Evolutionary conservation across 2,113 vertebrate species (phyloP).

Genomic region (Anolis carolinensis): DNA sequence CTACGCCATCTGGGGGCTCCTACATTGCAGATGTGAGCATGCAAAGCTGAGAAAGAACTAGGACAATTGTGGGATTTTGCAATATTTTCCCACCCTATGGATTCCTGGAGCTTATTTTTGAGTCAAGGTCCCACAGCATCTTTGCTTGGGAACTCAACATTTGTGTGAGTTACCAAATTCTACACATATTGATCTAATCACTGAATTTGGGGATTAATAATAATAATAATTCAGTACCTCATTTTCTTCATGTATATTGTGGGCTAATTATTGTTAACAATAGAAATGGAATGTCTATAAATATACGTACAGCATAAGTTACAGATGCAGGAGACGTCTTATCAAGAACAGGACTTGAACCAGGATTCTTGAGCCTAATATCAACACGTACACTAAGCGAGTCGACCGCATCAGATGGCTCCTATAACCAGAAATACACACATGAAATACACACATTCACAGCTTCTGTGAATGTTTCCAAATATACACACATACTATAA

Average conservation of each 20-base stretch:
- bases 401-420: constrained; percentile 84
- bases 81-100: not conserved
- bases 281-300: not conserved
- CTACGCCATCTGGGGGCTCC: no score
- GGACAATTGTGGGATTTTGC: not conserved
- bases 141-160: not conserved
- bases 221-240: not conserved
- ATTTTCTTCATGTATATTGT: not conserved
- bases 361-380: constrained; percentile 75
- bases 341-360: constrained; percentile 85
- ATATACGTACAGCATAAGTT: constrained; percentile 85
- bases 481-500: no score
- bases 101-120: not conserved
- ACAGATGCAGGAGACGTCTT: constrained; percentile 76
- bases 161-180: not conserved
- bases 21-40: no score
- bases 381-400: constrained; percentile 85
- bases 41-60: no score
- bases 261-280: not conserved
- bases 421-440: constrained; percentile 69
- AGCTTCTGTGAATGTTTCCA: no score
- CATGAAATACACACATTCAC: not conserved
- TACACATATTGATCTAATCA: not conserved
- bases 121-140: not conserved
- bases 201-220: not conserved